These are phyloP conservation scores for Pampus argenteus DNA, from an alignment of 2,797 vertebrate species.

Conservation along the genomic window DNA sequence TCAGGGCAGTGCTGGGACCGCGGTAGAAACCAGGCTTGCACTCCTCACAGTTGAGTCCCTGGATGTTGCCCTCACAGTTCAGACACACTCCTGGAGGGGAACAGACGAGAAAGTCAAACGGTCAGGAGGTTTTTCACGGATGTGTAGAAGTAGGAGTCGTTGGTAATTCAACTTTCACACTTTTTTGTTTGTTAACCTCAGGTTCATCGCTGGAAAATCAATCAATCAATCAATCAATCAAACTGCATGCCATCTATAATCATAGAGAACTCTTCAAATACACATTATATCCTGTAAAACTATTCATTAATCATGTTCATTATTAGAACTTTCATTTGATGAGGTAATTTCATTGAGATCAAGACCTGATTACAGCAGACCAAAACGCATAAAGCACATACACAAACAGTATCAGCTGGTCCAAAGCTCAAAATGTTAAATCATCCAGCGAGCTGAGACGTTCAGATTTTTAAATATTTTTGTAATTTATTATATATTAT, in stretches of 20 bases:
- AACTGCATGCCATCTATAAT: background rate
- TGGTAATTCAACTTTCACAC: background rate
- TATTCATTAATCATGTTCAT: no score
- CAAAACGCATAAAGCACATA: background rate
- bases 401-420: no score
- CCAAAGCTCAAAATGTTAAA: no score
- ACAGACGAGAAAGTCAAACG: constrained; percentile 24
- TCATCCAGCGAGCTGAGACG: no score
- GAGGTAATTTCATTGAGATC: no score
- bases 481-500: no score
- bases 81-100: constrained; percentile 87
- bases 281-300: background rate
- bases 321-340: background rate
- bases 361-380: background rate
- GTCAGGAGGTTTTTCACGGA: constrained; percentile 12
- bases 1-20: constrained; percentile 42
- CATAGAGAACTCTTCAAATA: background rate
- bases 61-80: constrained; percentile 90
- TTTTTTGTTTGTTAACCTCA: background rate
- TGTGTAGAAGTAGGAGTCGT: background rate
- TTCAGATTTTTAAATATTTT: no score
- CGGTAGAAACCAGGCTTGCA: constrained; percentile 89
- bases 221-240: background rate
- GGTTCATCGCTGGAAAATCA: background rate
- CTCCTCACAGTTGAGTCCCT: constrained; percentile 91